Conservation (phyloP, 2,888 invertebrate genomes). For the Muscina levida region DNA sequence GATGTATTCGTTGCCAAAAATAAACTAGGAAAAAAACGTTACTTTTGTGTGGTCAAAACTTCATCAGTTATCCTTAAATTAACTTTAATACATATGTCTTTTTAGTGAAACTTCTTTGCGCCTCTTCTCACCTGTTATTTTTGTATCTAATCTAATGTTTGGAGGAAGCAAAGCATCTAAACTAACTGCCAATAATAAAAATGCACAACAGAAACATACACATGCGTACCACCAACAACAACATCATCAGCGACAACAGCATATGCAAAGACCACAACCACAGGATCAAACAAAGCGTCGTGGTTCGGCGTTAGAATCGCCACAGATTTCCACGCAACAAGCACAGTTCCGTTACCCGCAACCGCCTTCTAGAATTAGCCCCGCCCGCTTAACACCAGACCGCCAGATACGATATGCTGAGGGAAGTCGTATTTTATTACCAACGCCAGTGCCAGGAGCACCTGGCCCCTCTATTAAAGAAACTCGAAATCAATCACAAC, state of each 20-base stretch:
- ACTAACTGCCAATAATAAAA: constrained; percentile 68
- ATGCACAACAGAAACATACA: constrained; percentile 59
- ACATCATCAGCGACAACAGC: constrained; percentile 68
- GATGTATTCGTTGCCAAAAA: too few relatives aligned
- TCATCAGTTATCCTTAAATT: too few relatives aligned
- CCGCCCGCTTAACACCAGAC: constrained; percentile 49
- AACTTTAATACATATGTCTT: too few relatives aligned
- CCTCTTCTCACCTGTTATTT: constrained; percentile 91
- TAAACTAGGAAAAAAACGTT: too few relatives aligned
- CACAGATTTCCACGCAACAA: constrained; percentile 24
- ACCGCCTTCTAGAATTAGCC: constrained; percentile 70
- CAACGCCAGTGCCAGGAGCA: constrained; percentile 53
- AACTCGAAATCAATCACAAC: constrained; percentile 41
- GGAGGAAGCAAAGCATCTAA: constrained; percentile 49
- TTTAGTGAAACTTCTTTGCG: constrained; percentile 87
- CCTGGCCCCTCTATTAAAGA: constrained; percentile 23
- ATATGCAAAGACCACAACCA: constrained; percentile 68
- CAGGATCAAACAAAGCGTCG: constrained; percentile 65
- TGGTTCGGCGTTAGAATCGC: constrained; percentile 58
- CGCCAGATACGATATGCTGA: constrained; percentile 48
- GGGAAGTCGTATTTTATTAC: constrained; percentile 57
- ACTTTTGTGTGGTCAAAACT: too few relatives aligned
- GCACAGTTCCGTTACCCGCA: constrained; percentile 73
- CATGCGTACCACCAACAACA: constrained; percentile 67
- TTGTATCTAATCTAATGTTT: constrained; percentile 89